Evolutionary conservation across 1,140 invertebrate genomes (phyloP), one percentile per base, ranked within the genome.

Genomic region (Cataglyphis hispanica): DNA sequence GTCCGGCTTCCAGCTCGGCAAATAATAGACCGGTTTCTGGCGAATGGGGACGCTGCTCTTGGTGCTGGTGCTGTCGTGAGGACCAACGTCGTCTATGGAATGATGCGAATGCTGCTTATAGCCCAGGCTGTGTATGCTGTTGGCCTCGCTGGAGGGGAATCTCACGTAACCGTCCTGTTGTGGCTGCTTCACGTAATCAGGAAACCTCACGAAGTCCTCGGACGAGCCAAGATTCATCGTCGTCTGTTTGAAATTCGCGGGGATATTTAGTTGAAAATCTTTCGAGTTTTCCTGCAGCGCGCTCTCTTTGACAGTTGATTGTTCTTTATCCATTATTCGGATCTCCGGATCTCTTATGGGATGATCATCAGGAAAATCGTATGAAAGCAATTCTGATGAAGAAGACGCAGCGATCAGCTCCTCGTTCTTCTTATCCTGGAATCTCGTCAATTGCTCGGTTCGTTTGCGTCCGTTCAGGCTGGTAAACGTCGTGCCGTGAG

Each of bases 121-220:
- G 19, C 92, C 92, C 7, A 80, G 81, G 22, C 84, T 91, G 72
- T 94, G 93, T 69, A 95, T 94, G 53, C 94, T 94, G 84, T 95
- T 95, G 0, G 92, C 92, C 19, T 94, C 92, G 6, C 93, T 93
- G 0, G 91, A 92, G 0, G 94, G 93, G 53, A 95, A 95, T 13
- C 91, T 91, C 1, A 94, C 91, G 64, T 91, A 92, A 16, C 85
- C 81, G 11, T 83, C 13, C 34, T 37, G 76, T n/a, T 53, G 74
- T 3, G 87, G 61, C 10, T 84, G 60, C 22, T 74, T 84, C 6
- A 90, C 87, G 61, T 86, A 70, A 25, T 63, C 86, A 16, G 93
- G 92, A 63, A 94, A 94, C 27, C 90, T 88, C 0, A 94, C 90
- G 22, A 89, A 91, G 75, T 91, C 70, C 37, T 87, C 74, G 31